Conservation (phyloP, 1,140 invertebrate genomes). For the Dinoponera quadriceps region DNA sequence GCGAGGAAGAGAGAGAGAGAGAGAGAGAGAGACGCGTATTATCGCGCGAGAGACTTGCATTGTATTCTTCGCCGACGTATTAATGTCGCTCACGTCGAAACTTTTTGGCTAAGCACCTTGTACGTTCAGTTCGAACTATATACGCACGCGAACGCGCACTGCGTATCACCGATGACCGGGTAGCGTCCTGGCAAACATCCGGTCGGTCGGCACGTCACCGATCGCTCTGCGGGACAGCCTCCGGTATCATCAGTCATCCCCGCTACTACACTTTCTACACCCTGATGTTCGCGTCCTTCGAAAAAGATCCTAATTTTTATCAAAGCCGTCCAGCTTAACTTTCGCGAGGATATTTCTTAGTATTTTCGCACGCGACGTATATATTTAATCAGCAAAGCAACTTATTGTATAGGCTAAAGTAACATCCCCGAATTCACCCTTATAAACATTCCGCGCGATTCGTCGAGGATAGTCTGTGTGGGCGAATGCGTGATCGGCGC, state of each 20-base stretch:
- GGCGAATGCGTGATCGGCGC: constrained; percentile 52
- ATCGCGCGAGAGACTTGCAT: constrained; percentile 60
- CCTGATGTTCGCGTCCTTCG: constrained; percentile 81
- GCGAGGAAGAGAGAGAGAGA: constrained; percentile 41
- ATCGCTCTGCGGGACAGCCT: constrained; percentile 3
- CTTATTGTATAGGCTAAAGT: constrained; percentile 74
- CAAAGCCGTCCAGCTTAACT: constrained; percentile 86
- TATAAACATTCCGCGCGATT: constrained; percentile 46
- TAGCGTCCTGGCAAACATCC: not conserved
- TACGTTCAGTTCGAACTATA: constrained; percentile 65
- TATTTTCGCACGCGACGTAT: constrained; percentile 84
- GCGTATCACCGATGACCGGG: constrained; percentile 23
- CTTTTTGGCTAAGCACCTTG: constrained; percentile 70
- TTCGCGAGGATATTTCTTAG: constrained; percentile 84
- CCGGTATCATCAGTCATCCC: constrained; percentile 10
- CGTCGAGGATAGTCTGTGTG: constrained; percentile 59
- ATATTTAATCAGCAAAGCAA: constrained; percentile 73
- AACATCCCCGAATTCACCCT: constrained; percentile 67
- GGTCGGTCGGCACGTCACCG: not conserved
- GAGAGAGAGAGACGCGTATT: constrained; percentile 35
- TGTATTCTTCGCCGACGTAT: constrained; percentile 73
- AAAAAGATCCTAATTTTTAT: constrained; percentile 85
- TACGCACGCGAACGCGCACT: constrained; percentile 30
- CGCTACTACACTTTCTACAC: constrained; percentile 64
- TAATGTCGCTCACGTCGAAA: constrained; percentile 73